Evolutionary conservation across 2,888 invertebrate species (phyloP), one percentile per base, ranked within the genome.

Genomic region (Tachina fera): DNA sequence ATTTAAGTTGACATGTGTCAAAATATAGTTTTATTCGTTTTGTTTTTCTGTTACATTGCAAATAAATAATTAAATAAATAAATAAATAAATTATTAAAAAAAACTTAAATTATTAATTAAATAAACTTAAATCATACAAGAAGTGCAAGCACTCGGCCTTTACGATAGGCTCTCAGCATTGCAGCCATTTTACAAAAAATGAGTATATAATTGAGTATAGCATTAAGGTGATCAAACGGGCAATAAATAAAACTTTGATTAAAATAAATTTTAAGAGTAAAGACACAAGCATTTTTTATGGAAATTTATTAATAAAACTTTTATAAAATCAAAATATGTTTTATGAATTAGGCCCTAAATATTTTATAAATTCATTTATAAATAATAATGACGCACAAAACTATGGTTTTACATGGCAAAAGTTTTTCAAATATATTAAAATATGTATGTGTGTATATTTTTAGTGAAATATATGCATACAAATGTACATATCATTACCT

Each of bases 1-100:
- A 45, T 47, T 4, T 2, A 1, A 45, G 45, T 1, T 61, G 22
- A 70, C 16, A 63, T 71, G 43, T 13, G 49, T 49, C 75, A 70
- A 85, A 82, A 47, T 45, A 31, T 5, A 19, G 13, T 70, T 85
- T 85, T 82, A 82, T 85, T 84, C 41, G 72, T 49, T 10, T 72
- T 72, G 71, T 60, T 58, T 72, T 67, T 8, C 76, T 74, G 68
- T 72, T 72, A 70, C 75, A 84, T 22, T 80, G 22, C 13, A 61
- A 31, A 77, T 63, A 47, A 74, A 74, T 81, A 43, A 45, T 14
- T 22, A 70, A 67, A 41, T 67, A 13, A 80, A 60, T 60, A 60
- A 68, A 68, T 68, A 61, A 80, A 74, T 84, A 65, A 84, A 87
- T 84, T 76, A 84, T 77, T 85, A 41, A 72, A 72, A 79, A 84